These are phyloP conservation scores for Troilus luridus DNA, from an alignment of 2,888 invertebrate species.

Conservation along the genomic window DNA sequence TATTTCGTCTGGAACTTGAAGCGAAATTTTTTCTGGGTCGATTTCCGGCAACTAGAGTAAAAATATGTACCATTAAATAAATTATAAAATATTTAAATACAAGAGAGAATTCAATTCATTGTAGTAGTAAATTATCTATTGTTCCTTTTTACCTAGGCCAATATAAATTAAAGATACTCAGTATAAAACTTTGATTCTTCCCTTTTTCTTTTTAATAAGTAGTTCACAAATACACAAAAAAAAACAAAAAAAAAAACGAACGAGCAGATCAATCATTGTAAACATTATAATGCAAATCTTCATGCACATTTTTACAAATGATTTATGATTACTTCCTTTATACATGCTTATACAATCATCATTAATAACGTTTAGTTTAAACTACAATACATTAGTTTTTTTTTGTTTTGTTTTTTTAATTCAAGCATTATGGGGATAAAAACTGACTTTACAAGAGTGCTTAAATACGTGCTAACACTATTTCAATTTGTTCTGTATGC, in stretches of 20 bases:
- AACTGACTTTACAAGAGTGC: background rate
- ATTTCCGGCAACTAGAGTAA: conserved; percentile 64
- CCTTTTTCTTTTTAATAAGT: background rate
- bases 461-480: background rate
- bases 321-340: background rate
- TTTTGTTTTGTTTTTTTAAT: too few relatives aligned
- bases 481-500: too few relatives aligned
- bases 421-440: too few relatives aligned
- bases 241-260: background rate
- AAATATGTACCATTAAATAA: conserved; percentile 53
- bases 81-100: conserved; percentile 1
- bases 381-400: too few relatives aligned
- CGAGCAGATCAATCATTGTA: background rate
- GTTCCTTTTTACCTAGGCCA: background rate
- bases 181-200: background rate
- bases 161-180: background rate
- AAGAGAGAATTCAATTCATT: background rate
- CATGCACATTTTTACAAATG: background rate
- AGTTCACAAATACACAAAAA: background rate
- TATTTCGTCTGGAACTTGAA: conserved; percentile 66
- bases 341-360: background rate
- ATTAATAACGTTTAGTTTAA: too few relatives aligned
- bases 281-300: background rate
- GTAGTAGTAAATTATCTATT: background rate
- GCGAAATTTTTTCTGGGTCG: conserved; percentile 66